Evolutionary conservation across 2,888 invertebrate species (phyloP), one percentile per base, ranked within the genome.

Genomic region (Sicus ferrugineus): DNA sequence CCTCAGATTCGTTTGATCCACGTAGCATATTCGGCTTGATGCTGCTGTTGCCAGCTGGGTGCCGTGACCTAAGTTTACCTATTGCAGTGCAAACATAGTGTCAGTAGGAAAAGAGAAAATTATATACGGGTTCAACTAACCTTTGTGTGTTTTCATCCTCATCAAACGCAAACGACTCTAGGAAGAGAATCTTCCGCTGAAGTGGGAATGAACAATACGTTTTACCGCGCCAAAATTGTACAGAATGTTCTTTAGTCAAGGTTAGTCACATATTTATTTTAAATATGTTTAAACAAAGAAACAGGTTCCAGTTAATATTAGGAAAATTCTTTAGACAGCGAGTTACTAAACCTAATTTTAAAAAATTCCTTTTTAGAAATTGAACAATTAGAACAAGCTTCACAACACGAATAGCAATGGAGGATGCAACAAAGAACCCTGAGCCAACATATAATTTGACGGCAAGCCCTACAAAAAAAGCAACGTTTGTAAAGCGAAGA

Each of bases 171-270:
- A 16, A 1, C 14, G 16, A 50, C 26, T 23, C 34, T 9, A 50
- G 3, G 3, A 46, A 50, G 7, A 23, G 14, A 64, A 64, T 16
- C 64, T 30, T 28, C n/a, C 31, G 19, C 46, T 16, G 23, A n/a
- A 21, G 50, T 54, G 28, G 14, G 7, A 9, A 2, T 28, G 1
- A 19, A 1, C 50, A 52, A 52, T 19, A 21, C n/a, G 16, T 42
- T 50, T 64, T 64, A 28, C 23, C 50, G 64, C 64, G 64, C 64
- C 64, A 64, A 64, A 64, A 50, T 48, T 50, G 19, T 21, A 30
- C 52, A 48, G n/a, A 48, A n/a, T 63, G 16, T 63, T 31, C 11
- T 59, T 38, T 1, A n/a, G n/a, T n/a, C n/a, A n/a, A n/a, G n/a
- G n/a, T n/a, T n/a, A n/a, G n/a, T n/a, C n/a, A 42, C 42, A 42